phyloP scores from a whole-genome alignment of 2,797 vertebrate species.

The Fratercula arctica region DNA sequence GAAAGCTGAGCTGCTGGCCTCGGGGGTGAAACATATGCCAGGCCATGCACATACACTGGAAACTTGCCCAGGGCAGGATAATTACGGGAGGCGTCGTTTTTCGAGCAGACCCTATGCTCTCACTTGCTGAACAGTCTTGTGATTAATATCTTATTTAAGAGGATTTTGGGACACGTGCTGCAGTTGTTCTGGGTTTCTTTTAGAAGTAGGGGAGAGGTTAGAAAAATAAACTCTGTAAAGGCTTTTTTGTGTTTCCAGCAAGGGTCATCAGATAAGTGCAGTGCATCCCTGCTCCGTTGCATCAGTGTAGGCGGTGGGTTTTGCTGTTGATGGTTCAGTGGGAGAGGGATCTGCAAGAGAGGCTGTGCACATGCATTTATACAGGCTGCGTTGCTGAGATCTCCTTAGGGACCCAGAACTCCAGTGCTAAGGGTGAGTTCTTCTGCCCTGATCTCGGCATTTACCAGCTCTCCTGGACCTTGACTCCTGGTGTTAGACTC shows the following conservation, averaged over 20 bases:
- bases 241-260: background rate
- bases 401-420: background rate
- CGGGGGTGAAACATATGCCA: background rate
- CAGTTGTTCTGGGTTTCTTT: background rate
- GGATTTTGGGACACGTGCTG: conserved; percentile 43
- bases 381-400: background rate
- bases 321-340: background rate
- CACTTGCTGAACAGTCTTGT: conserved; percentile 38
- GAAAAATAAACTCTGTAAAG: background rate
- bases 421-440: background rate
- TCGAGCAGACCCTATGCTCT: accelerated
- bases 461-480: background rate
- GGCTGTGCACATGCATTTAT: background rate
- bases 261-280: background rate
- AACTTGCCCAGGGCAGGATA: conserved; percentile 25
- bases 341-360: background rate
- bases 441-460: background rate
- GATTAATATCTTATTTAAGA: conserved; percentile 50
- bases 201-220: conserved; percentile 24
- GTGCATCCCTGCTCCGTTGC: background rate
- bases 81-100: background rate
- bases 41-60: background rate
- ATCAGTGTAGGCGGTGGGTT: background rate
- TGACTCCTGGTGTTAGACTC: background rate
- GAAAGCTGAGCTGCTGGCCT: background rate